Evolutionary conservation across 1,140 invertebrate species (phyloP).

Genomic region (Drosophila tani): DNA sequence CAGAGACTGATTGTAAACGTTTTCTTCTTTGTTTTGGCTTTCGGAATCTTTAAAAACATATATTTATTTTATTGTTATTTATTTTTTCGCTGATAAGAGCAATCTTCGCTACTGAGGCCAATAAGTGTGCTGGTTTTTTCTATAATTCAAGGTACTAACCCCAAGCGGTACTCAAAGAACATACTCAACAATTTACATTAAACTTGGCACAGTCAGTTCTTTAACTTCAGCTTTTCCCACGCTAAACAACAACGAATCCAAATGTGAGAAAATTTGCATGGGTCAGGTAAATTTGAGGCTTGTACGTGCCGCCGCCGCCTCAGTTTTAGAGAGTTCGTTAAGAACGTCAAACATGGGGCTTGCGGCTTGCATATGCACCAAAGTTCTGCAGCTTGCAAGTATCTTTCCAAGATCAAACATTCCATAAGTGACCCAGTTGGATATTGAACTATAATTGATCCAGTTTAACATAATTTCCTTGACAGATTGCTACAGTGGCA

Average conservation of each 20-base stretch:
- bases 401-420: constrained; percentile 4
- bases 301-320: constrained; percentile 8
- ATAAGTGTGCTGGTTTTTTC: neutral
- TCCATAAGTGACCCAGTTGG: neutral
- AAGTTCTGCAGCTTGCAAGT: constrained; percentile 65
- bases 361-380: constrained; percentile 46
- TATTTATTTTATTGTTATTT: constrained; percentile 44
- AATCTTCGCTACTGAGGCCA: constrained; percentile 3
- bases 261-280: constrained; percentile 57
- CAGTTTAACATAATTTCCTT: neutral
- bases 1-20: neutral
- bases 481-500: constrained; percentile 48
- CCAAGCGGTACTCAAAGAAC: neutral
- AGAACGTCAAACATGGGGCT: constrained; percentile 54
- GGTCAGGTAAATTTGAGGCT: constrained; percentile 23
- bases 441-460: constrained; percentile 1
- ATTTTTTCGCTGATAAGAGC: constrained; percentile 19
- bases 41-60: neutral
- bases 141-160: constrained; percentile 19
- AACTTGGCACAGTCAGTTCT: constrained; percentile 27
- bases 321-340: constrained; percentile 18
- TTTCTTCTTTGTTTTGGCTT: constrained; percentile 13
- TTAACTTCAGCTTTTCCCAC: constrained; percentile 34
- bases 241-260: constrained; percentile 26
- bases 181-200: constrained; percentile 4